Base-by-base conservation (phyloP, 2,797 vertebrate species). In the Chelonia mydas region DNA sequence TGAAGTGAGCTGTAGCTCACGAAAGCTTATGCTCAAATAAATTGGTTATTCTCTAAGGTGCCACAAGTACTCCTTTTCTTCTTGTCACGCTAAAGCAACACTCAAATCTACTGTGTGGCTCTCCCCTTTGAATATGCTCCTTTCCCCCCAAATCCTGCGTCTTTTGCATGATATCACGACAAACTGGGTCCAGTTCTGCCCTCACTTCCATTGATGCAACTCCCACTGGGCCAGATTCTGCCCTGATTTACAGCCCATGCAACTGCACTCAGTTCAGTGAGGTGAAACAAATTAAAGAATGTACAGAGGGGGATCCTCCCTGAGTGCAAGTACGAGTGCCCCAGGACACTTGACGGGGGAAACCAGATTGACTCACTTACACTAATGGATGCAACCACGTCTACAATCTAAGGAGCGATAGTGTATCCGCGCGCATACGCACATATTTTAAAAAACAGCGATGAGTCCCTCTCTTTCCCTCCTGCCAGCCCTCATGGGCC, bases 201-300 rank as follows among this genome's bases (percentile, higher is more conserved):
- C n/a, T 41, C 68, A 25, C 11, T 72, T 72, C 68, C n/a, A 25
- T 11, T 41, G 72, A 61, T 4, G 17, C 6, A 83, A 41, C 15
- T 76, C 76, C 55, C 6, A 5, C 10, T 2, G 0, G 87, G 37
- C 21, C 90, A 47, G 61, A 84, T 80, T 78, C 68, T 76, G 17
- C 31, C 47, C 37, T 47, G 19, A 23, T 13, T 33, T 0, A 5
- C 7, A 49, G 4, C 87, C 3, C 11, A 31, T 0, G 1, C 79
- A 59, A 45, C 74, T 21, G 21, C 68, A 23, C 68, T 41, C 5
- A 31, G 8, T 85, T 31, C 45, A 37, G 12, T 57, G 61, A 82
- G 15, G 10, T 88, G 17, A 47, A 89, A 86, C n/a, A 88, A 68
- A 94, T 57, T 21, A 79, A 89, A 79, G 23, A 13, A 1, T 12